These are phyloP conservation scores for Listronotus oregonensis DNA, from an alignment of 1,140 invertebrate species.

Conservation along the genomic window DNA sequence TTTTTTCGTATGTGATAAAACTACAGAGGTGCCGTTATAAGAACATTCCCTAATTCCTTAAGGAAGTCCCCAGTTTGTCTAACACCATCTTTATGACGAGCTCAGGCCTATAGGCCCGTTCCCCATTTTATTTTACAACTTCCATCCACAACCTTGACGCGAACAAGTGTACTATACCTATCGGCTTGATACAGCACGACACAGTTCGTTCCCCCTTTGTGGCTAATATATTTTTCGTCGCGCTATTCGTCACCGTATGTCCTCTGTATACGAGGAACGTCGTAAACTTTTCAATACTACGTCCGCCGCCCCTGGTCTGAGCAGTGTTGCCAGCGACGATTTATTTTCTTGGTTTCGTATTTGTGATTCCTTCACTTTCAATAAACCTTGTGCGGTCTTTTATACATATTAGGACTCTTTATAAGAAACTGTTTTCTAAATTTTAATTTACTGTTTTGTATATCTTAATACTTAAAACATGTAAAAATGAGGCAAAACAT, in stretches of 20 bases:
- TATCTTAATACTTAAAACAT: too few species aligned
- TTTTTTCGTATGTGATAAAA: too few species aligned
- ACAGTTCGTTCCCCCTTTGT: constrained; percentile 30
- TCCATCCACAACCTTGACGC: constrained; percentile 29
- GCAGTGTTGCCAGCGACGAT: background rate
- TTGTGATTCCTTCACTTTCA: too few species aligned
- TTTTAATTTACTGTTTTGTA: too few species aligned
- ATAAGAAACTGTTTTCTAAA: too few species aligned
- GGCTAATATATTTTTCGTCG: constrained; percentile 12
- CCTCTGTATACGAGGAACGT: constrained; percentile 14
- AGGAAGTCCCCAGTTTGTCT: background rate
- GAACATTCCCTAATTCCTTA: background rate
- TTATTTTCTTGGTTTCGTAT: background rate
- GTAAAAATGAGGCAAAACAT: too few species aligned
- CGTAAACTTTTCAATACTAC: constrained; percentile 16
- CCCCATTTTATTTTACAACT: constrained; percentile 25
- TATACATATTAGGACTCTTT: too few species aligned
- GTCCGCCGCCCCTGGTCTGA: constrained; percentile 5
- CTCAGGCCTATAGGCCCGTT: constrained; percentile 16
- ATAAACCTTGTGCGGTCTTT: too few species aligned
- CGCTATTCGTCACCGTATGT: constrained; percentile 16
- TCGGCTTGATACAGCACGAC: constrained; percentile 13
- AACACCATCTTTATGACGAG: constrained; percentile 1
- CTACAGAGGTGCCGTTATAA: too few species aligned
- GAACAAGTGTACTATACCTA: constrained; percentile 26